These are phyloP conservation scores for Mola mola DNA, from an alignment of 2,113 vertebrate species.

Conservation along the genomic window DNA sequence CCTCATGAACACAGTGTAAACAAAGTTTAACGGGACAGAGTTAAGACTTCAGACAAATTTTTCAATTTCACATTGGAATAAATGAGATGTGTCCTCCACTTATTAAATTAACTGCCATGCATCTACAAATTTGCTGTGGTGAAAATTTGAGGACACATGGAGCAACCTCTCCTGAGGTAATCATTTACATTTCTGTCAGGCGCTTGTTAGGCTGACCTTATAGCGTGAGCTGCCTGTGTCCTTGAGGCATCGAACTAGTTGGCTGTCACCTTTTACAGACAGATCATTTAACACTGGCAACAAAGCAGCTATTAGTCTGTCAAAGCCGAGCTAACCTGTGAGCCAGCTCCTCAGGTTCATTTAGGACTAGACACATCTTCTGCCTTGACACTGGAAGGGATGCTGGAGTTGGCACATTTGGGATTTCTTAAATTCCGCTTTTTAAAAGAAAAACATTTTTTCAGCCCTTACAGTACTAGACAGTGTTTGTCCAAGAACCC, in stretches of 20 bases:
- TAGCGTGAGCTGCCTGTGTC: slow-evolving; percentile 43
- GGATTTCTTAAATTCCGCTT: slow-evolving; percentile 1
- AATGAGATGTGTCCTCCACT: slow-evolving; percentile 41
- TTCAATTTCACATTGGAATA: slow-evolving; percentile 25
- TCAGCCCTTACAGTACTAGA: slow-evolving; percentile 10
- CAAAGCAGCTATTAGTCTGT: slow-evolving; percentile 29
- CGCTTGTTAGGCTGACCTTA: slow-evolving; percentile 54
- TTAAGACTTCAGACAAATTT: slow-evolving; percentile 43
- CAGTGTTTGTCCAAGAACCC: not conserved
- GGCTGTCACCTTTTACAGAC: slow-evolving; percentile 45
- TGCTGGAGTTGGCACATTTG: not conserved
- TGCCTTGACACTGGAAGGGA: slow-evolving; percentile 4
- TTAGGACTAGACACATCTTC: slow-evolving; percentile 12
- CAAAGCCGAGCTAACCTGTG: slow-evolving; percentile 24
- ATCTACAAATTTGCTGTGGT: slow-evolving; percentile 46
- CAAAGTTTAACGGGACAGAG: slow-evolving; percentile 24
- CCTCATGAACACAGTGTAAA: slow-evolving; percentile 32
- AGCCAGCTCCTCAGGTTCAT: slow-evolving; percentile 14
- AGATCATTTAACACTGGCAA: slow-evolving; percentile 42
- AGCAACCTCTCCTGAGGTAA: slow-evolving; percentile 43
- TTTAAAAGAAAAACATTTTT: not conserved
- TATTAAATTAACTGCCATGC: slow-evolving; percentile 40
- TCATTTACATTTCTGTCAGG: slow-evolving; percentile 67
- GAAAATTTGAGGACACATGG: slow-evolving; percentile 30
- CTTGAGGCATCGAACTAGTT: slow-evolving; percentile 51